Evolutionary conservation across 2,113 vertebrate genomes (phyloP), one percentile per base, ranked within the genome.

Genomic region (Mirza zaza): DNA sequence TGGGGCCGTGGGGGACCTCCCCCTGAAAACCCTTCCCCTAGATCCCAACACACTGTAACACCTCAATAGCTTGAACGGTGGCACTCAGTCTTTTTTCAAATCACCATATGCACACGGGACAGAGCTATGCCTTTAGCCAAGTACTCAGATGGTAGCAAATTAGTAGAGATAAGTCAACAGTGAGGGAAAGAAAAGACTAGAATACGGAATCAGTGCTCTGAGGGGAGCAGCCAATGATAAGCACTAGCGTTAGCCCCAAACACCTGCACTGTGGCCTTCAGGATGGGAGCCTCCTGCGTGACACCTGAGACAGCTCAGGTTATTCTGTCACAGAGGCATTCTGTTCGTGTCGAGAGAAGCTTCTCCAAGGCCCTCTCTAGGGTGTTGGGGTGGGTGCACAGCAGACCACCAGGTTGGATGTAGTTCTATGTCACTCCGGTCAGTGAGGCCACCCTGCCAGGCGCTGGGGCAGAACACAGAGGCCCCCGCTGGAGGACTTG

Each of bases 401-500:
- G 83, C 27, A 59, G 59, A 80, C 18, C 75, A 34, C 23, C 2
- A 6, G 77, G 32, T 55, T 65, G 50, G 65, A 15, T 45, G 48
- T 25, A 52, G 34, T 87, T 77, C 34, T 55, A 5, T 50, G 68
- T 67, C 27, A 6, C 17, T 39, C 32, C 48, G 63, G 39, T 5
- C 20, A 13, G 9, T 10, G 48, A 84, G 29, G 52, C 5, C 12
- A 59, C 11, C 21, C 17, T 36, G 36, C 67, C 21, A 1, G 73
- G 42, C 12, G 7, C 50, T 59, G 32, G 55, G 1, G 14, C 21
- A n/a, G 10, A n/a, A 50, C 3, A 21, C 0, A 1, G 27, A n/a
- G 61, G 39, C 8, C 45, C 50, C 73, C 27, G 2, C 8, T 18
- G 12, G 39, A 67, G 61, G n/a, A 29, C 6, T 48, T 32, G 20